phyloP scores from a whole-genome alignment of 2,888 invertebrate genomes.

The Linyphia triangularis region DNA sequence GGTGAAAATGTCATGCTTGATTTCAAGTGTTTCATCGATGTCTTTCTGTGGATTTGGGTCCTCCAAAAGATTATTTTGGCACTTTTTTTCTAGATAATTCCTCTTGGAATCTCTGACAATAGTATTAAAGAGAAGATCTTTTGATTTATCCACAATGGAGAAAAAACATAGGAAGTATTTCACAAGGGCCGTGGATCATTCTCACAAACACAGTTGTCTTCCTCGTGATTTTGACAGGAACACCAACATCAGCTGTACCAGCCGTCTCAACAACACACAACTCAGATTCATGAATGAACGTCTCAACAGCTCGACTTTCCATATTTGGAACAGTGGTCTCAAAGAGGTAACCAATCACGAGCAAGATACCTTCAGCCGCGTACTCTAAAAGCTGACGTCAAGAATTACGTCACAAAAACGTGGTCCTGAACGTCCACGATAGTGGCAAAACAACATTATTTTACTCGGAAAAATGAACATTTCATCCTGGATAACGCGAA shows the following conservation, averaged over 20 bases:
- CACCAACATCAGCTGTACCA: conserved; percentile 52
- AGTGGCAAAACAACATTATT: conserved; percentile 23
- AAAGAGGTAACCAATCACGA: conserved; percentile 37
- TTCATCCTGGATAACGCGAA: not conserved
- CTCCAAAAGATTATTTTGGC: no score
- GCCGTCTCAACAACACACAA: conserved; percentile 35
- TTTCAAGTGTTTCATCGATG: no score
- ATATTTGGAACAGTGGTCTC: conserved; percentile 53
- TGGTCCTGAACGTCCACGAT: conserved; percentile 53
- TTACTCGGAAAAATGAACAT: not conserved
- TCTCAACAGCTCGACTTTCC: conserved; percentile 48
- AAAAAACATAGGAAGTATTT: not conserved
- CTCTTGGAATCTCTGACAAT: not conserved
- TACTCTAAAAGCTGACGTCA: conserved; percentile 66
- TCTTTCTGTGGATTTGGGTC: no score
- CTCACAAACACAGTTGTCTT: conserved; percentile 21
- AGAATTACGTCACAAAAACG: conserved; percentile 54
- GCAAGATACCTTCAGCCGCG: conserved; percentile 9
- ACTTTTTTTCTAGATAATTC: not conserved
- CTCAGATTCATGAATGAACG: conserved; percentile 71
- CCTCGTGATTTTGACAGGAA: conserved; percentile 33
- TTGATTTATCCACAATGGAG: not conserved
- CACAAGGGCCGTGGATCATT: not conserved
- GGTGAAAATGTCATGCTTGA: no score
- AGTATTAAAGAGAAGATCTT: not conserved